These are phyloP conservation scores for Dryococelus australis DNA, from an alignment of 2,888 invertebrate species.

Conservation along the genomic window DNA sequence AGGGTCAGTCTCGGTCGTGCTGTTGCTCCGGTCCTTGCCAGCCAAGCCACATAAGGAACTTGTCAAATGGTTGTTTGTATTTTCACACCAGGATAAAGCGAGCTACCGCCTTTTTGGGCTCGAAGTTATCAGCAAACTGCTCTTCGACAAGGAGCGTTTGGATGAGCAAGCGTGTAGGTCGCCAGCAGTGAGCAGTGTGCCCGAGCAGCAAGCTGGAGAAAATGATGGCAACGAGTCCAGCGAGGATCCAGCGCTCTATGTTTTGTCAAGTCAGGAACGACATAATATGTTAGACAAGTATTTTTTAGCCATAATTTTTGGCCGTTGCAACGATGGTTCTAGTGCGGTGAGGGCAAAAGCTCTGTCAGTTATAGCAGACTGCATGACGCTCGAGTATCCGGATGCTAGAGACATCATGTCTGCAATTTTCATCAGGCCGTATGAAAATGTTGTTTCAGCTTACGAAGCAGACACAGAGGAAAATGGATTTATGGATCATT, in stretches of 20 bases:
- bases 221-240: background rate
- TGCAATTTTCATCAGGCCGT: slow-evolving; percentile 35
- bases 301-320: slow-evolving; percentile 34
- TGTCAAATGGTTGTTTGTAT: slow-evolving; percentile 54
- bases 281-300: slow-evolving; percentile 37
- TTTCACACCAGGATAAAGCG: slow-evolving; percentile 57
- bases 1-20: slow-evolving; percentile 56
- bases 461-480: slow-evolving; percentile 33
- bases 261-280: background rate
- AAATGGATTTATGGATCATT: slow-evolving; percentile 33
- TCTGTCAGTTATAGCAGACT: slow-evolving; percentile 64
- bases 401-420: slow-evolving; percentile 31
- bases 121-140: slow-evolving; percentile 60
- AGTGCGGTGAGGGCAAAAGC: slow-evolving; percentile 70
- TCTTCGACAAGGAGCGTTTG: slow-evolving; percentile 49
- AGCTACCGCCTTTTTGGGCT: slow-evolving; percentile 60
- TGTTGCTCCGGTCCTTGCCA: slow-evolving; percentile 55
- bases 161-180: slow-evolving; percentile 41
- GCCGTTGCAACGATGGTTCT: slow-evolving; percentile 61
- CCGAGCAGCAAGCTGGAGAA: background rate
- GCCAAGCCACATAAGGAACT: slow-evolving; percentile 53
- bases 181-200: background rate
- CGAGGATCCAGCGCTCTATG: slow-evolving; percentile 18
- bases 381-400: slow-evolving; percentile 54
- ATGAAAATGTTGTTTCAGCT: slow-evolving; percentile 42